Conservation (phyloP, 2,797 vertebrate genomes). For the Dendrocincla tyrannina region DNA sequence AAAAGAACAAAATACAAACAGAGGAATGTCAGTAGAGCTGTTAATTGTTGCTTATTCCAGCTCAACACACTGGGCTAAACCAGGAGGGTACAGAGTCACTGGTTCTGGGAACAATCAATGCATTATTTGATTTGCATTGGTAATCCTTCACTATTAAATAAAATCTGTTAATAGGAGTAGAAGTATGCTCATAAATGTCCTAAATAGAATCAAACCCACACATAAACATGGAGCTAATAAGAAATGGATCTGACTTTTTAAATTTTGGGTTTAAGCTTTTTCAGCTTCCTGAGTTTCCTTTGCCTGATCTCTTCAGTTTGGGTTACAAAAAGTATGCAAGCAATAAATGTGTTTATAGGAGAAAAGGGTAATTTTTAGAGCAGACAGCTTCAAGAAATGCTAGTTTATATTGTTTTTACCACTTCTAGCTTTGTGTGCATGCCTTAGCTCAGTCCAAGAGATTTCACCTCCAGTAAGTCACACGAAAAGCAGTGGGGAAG, state of each 20-base stretch:
- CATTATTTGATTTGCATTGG: not conserved
- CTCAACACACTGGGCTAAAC: not conserved
- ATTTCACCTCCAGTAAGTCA: not conserved
- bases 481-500: not conserved
- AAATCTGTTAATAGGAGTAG: conserved; percentile 14
- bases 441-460: not conserved
- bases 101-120: not conserved
- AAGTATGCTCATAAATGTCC: conserved; percentile 6
- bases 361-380: not conserved
- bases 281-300: not conserved
- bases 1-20: not conserved
- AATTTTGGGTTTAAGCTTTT: not conserved
- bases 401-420: not conserved
- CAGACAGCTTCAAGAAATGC: not conserved
- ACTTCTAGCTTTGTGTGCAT: not conserved
- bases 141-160: not conserved
- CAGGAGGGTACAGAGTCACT: not conserved
- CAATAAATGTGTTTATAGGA: not conserved
- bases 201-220: not conserved
- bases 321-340: not conserved
- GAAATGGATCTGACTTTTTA: not conserved
- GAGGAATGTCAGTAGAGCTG: not conserved
- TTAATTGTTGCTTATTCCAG: not conserved
- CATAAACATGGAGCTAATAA: not conserved
- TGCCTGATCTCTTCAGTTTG: not conserved